These are phyloP conservation scores for Crypturellus tataupa DNA, from an alignment of 2,797 vertebrate genomes.

Conservation along the genomic window DNA sequence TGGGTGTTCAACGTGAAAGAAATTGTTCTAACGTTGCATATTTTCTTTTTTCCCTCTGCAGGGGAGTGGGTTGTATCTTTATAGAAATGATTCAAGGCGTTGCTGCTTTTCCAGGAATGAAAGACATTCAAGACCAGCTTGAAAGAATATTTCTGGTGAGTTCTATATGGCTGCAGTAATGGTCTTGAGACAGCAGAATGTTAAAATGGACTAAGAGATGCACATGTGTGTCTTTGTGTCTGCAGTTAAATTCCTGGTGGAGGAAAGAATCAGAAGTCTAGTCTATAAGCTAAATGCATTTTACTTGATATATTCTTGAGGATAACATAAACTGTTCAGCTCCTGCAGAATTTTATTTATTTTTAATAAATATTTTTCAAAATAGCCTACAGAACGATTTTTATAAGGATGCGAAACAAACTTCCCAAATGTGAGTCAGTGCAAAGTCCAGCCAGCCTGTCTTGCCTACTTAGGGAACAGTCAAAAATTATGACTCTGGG, in stretches of 20 bases:
- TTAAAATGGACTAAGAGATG: background rate
- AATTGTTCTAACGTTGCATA: background rate
- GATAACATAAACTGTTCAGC: background rate
- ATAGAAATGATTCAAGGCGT: conserved; percentile 99
- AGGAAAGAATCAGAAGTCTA: background rate
- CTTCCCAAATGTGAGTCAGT: background rate
- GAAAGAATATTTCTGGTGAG: conserved; percentile 98
- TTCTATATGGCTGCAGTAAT: conserved; percentile 18
- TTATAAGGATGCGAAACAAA: background rate
- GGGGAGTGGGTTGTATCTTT: conserved; percentile 98
- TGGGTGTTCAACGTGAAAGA: background rate
- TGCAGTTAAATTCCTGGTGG: background rate
- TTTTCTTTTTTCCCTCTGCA: conserved; percentile 64
- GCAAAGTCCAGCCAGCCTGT: background rate
- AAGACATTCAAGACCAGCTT: conserved; percentile 98
- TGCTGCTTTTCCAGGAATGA: conserved; percentile 98
- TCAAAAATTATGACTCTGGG: background rate
- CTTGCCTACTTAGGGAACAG: background rate
- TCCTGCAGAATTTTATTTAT: background rate
- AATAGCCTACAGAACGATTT: background rate
- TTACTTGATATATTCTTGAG: background rate
- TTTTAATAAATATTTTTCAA: background rate
- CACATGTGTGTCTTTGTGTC: background rate
- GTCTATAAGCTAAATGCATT: background rate
- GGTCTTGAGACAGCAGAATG: background rate